A percentile compares a stretch with the other conserved stretches of the same genome.
phyloP scores from a whole-genome alignment of 1,140 invertebrate species.

The Phenacoccus solenopsis region DNA sequence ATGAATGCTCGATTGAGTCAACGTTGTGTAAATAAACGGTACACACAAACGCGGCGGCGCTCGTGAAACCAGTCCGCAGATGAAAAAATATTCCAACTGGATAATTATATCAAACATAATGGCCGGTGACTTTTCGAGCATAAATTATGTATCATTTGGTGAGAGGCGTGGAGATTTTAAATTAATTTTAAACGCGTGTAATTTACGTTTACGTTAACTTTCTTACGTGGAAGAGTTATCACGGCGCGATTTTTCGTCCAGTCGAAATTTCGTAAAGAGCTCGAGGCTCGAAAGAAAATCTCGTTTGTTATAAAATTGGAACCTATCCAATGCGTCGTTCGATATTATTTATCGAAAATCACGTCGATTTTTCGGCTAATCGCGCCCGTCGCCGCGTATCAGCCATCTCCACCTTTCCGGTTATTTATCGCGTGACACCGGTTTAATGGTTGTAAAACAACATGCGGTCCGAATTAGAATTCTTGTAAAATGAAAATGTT shows the following conservation, averaged over 20 bases:
- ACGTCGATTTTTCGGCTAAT: not conserved
- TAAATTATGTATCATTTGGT: not conserved
- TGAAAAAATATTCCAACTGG: too few species aligned
- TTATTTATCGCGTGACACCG: not conserved
- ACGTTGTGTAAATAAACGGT: not conserved
- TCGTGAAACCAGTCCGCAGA: not conserved
- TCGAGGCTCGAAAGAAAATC: too few species aligned
- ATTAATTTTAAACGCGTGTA: not conserved
- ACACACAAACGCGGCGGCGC: too few species aligned
- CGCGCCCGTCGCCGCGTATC: not conserved
- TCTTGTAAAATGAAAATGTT: not conserved
- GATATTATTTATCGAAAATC: too few species aligned
- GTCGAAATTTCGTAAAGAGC: too few species aligned
- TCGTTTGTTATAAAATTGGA: not conserved
- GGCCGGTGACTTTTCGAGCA: not conserved
- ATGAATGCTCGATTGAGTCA: not conserved
- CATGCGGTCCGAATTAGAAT: not conserved
- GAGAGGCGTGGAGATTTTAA: not conserved
- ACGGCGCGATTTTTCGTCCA: too few species aligned
- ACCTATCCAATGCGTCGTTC: not conserved
- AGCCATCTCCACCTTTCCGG: too few species aligned
- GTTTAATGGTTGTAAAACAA: slow-evolving; percentile 3
- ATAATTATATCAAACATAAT: not conserved
- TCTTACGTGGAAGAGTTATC: not conserved
- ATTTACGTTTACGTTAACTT: not conserved